Percentiles rank a stretch among this genome's conserved stretches.
Evolutionary conservation across 2,888 invertebrate genomes (phyloP).

Genomic region (Mallateleia sp.): DNA sequence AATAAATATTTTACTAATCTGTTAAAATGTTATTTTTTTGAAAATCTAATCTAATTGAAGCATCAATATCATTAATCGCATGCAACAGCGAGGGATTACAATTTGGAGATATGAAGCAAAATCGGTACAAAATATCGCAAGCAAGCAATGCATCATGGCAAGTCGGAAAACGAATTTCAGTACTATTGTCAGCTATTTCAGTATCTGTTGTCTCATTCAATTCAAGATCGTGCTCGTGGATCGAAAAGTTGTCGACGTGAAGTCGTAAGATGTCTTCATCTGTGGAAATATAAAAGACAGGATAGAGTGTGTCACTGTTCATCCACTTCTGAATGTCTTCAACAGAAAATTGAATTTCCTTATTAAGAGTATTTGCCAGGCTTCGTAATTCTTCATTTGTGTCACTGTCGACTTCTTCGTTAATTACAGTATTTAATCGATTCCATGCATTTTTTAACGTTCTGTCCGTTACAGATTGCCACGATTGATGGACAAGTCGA

Average conservation of each 20-base stretch:
- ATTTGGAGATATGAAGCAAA: neutral
- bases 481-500: neutral
- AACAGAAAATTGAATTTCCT: conserved; percentile 3
- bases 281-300: neutral
- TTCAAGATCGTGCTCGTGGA: neutral
- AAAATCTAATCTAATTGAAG: neutral
- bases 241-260: neutral
- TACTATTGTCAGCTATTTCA: neutral
- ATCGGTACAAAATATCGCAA: neutral
- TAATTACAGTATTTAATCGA: neutral
- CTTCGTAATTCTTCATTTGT: neutral
- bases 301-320: conserved; percentile 2
- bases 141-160: neutral
- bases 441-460: neutral
- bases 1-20: too few species aligned
- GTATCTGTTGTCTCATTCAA: neutral
- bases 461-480: neutral
- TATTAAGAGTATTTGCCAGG: conserved; percentile 9
- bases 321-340: conserved; percentile 15
- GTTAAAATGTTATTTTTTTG: neutral
- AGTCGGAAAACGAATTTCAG: neutral
- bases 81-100: neutral
- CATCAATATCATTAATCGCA: neutral
- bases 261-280: conserved; percentile 13
- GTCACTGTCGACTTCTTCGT: neutral